Evolutionary conservation across 2,113 vertebrate species (phyloP).

Genomic region (Erinaceus europaeus): DNA sequence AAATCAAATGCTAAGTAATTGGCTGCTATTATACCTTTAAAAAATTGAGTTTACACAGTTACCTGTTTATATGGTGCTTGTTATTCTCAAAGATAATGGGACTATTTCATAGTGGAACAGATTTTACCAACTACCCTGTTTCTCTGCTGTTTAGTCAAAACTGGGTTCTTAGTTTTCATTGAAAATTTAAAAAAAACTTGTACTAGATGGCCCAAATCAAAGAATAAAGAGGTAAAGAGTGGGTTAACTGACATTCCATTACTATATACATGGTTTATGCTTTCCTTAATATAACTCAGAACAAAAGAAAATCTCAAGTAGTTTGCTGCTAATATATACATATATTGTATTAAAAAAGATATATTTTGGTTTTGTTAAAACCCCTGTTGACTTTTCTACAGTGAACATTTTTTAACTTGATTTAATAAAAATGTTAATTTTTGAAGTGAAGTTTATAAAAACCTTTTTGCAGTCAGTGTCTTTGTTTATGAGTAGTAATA

Average conservation of each 20-base stretch:
- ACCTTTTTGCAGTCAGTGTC: constrained; percentile 61
- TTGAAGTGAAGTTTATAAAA: constrained; percentile 71
- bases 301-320: constrained; percentile 62
- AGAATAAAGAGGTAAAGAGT: constrained; percentile 42
- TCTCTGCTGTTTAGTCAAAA: constrained; percentile 42
- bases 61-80: constrained; percentile 63
- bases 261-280: constrained; percentile 57
- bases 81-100: constrained; percentile 49
- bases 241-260: constrained; percentile 61
- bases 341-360: constrained; percentile 69
- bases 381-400: constrained; percentile 74
- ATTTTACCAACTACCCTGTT: constrained; percentile 32
- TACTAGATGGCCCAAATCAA: constrained; percentile 45
- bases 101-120: constrained; percentile 14
- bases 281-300: constrained; percentile 63
- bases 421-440: constrained; percentile 77
- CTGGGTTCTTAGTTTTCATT: constrained; percentile 36
- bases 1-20: constrained; percentile 43
- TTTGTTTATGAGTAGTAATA: constrained; percentile 63
- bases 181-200: constrained; percentile 39
- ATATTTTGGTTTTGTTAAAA: constrained; percentile 76
- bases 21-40: constrained; percentile 47
- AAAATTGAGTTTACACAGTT: constrained; percentile 55
- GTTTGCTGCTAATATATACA: constrained; percentile 72
- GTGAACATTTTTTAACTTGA: constrained; percentile 76